Conservation (phyloP, 2,888 invertebrate species). For the Eupithecia inturbata region DNA sequence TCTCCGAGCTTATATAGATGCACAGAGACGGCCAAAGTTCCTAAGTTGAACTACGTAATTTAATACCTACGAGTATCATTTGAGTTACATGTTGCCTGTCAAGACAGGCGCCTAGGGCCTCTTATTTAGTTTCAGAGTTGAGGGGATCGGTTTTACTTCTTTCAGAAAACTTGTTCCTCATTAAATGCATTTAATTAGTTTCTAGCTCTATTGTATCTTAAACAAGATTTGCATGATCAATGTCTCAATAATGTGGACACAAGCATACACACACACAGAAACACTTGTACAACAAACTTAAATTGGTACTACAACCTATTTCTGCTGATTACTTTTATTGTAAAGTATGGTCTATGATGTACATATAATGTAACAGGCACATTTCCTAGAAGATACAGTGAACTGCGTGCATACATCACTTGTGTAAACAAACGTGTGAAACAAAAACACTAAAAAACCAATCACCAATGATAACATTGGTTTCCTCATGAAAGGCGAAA, state of each 20-base stretch:
- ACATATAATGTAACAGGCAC: neutral
- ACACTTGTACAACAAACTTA: neutral
- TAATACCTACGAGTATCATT: neutral
- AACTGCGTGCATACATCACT: neutral
- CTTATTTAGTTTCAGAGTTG: neutral
- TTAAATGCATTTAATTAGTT: neutral
- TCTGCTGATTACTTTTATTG: neutral
- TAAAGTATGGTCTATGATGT: neutral
- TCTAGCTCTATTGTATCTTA: neutral
- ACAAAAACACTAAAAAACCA: conserved; percentile 3
- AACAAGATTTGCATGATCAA: neutral
- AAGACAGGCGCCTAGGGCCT: neutral
- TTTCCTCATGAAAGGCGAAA: neutral
- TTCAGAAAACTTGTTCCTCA: neutral
- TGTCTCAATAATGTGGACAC: neutral
- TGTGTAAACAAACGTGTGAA: neutral
- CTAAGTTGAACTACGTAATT: neutral
- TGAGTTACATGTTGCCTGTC: neutral
- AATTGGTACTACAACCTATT: neutral
- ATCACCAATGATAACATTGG: neutral
- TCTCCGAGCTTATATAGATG: neutral
- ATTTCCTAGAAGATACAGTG: neutral
- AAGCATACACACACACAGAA: neutral
- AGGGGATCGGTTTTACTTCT: neutral
- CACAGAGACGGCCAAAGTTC: neutral